A percentile compares a stretch with the other conserved stretches of the same genome.
Conservation (phyloP, 2,797 vertebrate species). For the Coregonus suidteri region DNA sequence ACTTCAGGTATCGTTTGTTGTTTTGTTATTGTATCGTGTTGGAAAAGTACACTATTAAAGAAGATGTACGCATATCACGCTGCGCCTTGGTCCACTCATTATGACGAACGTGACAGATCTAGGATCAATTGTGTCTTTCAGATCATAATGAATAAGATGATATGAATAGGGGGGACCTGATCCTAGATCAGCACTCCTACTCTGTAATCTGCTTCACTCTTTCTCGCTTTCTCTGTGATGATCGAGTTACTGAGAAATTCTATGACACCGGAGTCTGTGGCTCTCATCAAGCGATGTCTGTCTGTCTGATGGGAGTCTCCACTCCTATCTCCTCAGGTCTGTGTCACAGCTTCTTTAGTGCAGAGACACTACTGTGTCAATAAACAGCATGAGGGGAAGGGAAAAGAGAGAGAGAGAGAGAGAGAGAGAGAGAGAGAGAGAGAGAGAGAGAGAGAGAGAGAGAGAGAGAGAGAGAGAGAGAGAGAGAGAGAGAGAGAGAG, state of each 20-base stretch:
- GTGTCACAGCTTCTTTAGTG: background rate
- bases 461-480: no score
- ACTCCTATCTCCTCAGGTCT: background rate
- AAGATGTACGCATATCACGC: no score
- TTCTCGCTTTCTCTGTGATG: background rate
- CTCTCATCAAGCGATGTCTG: background rate
- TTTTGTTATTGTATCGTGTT: no score
- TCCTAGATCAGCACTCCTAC: background rate
- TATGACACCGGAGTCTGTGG: background rate
- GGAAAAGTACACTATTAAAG: no score
- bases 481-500: no score
- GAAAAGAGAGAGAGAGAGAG: background rate
- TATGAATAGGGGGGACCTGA: background rate
- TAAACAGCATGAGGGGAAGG: background rate
- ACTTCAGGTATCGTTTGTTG: no score
- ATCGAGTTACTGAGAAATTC: background rate
- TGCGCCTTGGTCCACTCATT: no score
- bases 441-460: no score
- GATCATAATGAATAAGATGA: no score
- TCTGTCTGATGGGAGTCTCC: background rate
- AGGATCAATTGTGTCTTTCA: no score
- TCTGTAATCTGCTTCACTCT: background rate
- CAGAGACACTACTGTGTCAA: background rate
- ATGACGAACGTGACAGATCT: no score
- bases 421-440: no score